Evolutionary conservation across 2,888 invertebrate species (phyloP).

Genomic region (Teleiodes luculella): DNA sequence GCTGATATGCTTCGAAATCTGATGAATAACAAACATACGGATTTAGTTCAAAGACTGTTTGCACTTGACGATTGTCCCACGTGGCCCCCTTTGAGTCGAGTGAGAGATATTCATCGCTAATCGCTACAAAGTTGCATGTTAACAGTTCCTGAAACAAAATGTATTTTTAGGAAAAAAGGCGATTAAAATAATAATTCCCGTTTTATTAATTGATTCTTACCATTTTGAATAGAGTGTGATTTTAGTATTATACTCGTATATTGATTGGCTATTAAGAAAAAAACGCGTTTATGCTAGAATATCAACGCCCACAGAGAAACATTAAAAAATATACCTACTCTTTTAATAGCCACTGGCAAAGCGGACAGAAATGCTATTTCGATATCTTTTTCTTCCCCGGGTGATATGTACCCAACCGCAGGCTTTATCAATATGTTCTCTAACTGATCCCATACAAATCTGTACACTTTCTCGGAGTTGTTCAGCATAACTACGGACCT

Average conservation of each 20-base stretch:
- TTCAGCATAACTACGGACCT: slow-evolving; percentile 63
- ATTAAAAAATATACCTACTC: no score
- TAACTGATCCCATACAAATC: slow-evolving; percentile 56
- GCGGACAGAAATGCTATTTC: slow-evolving; percentile 60
- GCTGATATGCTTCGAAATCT: no score
- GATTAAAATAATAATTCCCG: no score
- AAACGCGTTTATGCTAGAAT: no score
- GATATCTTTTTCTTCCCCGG: slow-evolving; percentile 70
- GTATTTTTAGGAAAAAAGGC: neutral
- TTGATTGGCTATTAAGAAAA: no score
- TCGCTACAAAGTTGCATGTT: slow-evolving; percentile 44
- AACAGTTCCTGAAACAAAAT: slow-evolving; percentile 44
- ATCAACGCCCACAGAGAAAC: no score
- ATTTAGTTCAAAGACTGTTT: slow-evolving; percentile 58
- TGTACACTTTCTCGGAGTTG: slow-evolving; percentile 69
- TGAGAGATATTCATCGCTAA: slow-evolving; percentile 54
- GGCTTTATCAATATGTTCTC: slow-evolving; percentile 57
- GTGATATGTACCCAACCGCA: slow-evolving; percentile 64
- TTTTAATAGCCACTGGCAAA: slow-evolving; percentile 45
- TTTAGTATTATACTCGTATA: no score
- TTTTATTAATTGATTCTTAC: neutral
- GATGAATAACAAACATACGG: slow-evolving; percentile 39
- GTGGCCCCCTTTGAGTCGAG: slow-evolving; percentile 54
- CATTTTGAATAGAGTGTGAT: no score
- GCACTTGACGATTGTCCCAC: slow-evolving; percentile 69